These are phyloP conservation scores for Chondrilla cf. caribensis DNA, from an alignment of 37 sponge, comb jelly and placozoan genomes.

Conservation along the genomic window DNA sequence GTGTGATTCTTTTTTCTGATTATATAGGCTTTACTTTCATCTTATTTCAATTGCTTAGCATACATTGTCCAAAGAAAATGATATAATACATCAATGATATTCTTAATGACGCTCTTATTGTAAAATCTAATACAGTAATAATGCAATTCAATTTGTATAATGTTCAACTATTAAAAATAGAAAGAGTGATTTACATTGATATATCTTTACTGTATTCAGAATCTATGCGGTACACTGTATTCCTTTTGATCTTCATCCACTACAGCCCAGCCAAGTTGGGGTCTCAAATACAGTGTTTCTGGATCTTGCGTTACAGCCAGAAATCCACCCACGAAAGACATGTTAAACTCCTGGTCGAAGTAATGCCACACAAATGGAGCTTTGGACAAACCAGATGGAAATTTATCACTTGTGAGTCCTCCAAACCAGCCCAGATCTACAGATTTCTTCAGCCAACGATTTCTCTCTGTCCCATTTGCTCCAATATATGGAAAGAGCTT, in stretches of 20 bases:
- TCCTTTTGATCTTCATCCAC: slow-evolving; percentile 20
- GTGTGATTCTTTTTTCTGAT: no score
- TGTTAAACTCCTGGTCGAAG: neutral
- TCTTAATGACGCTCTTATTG: no score
- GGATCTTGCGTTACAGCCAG: slow-evolving; percentile 42
- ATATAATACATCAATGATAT: no score
- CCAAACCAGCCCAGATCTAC: neutral
- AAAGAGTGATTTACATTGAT: no score
- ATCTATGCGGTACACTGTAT: no score
- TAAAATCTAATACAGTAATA: no score
- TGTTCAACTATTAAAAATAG: no score
- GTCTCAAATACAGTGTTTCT: slow-evolving; percentile 27
- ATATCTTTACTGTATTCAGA: no score
- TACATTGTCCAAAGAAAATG: no score
- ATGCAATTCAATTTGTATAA: no score
- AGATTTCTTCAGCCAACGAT: neutral
- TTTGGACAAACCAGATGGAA: slow-evolving; percentile 37
- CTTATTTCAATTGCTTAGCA: no score
- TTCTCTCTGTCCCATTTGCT: neutral
- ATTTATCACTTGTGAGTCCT: neutral
- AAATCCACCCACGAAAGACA: slow-evolving; percentile 61
- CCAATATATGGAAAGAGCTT: slow-evolving; percentile 45
- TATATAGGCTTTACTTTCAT: no score
- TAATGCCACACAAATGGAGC: slow-evolving; percentile 50
- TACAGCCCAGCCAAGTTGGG: slow-evolving; percentile 64